Percentiles rank a stretch among this genome's conserved stretches.
These are phyloP conservation scores for Aricia agestis DNA, from an alignment of 1,140 invertebrate species.

Conservation along the genomic window DNA sequence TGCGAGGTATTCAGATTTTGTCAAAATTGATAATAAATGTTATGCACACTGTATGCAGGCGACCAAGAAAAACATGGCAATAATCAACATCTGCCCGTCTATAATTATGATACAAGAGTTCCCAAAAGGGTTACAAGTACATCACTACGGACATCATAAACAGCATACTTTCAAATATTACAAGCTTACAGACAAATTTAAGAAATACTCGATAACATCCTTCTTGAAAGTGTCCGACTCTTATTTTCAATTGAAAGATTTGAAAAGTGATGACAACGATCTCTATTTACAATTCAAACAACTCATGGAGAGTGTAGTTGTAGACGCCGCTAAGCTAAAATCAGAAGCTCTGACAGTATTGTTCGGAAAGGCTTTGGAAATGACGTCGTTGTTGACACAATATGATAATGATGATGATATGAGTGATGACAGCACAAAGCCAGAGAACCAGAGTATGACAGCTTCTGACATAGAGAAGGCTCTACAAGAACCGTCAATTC, in stretches of 20 bases:
- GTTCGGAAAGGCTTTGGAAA: slow-evolving; percentile 47
- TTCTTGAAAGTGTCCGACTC: slow-evolving; percentile 31
- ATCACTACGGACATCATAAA: slow-evolving; percentile 41
- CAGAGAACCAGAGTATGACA: slow-evolving; percentile 21
- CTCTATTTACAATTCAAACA: slow-evolving; percentile 48
- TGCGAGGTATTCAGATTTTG: slow-evolving; percentile 32
- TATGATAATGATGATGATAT: slow-evolving; percentile 29
- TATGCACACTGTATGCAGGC: slow-evolving; percentile 35
- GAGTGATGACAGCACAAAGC: slow-evolving; percentile 21
- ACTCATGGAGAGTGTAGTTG: slow-evolving; percentile 42
- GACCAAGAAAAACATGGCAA: background rate
- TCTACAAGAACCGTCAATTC: slow-evolving; percentile 21
- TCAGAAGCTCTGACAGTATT: slow-evolving; percentile 35
- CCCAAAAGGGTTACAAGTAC: slow-evolving; percentile 45
- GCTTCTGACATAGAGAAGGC: slow-evolving; percentile 31
- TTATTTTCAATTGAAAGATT: slow-evolving; percentile 21
- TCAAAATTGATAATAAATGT: slow-evolving; percentile 34
- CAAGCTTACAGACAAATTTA: slow-evolving; percentile 30
- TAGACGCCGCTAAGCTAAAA: slow-evolving; percentile 39
- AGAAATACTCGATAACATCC: slow-evolving; percentile 37
- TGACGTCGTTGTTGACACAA: slow-evolving; percentile 39
- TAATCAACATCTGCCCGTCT: slow-evolving; percentile 39
- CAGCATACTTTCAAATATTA: slow-evolving; percentile 34
- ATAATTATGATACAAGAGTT: slow-evolving; percentile 39
- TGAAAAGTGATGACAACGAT: slow-evolving; percentile 31